A percentile compares a stretch with the other conserved stretches of the same genome.
Conservation (phyloP, 2,888 invertebrate species). For the Chrysopilus asiliformis region DNA sequence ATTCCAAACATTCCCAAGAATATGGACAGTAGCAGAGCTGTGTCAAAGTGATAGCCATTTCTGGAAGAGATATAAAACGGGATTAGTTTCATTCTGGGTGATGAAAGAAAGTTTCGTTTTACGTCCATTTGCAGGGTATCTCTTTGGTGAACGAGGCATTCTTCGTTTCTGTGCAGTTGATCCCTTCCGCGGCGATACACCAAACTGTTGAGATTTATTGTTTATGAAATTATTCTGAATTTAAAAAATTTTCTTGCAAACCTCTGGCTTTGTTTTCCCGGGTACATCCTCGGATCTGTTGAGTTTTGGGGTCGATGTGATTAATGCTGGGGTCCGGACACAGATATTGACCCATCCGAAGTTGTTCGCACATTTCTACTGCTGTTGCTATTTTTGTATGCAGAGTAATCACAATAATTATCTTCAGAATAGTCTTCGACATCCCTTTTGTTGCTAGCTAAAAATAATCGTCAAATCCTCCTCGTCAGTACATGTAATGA, state of each 20-base stretch:
- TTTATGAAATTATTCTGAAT: too few species aligned
- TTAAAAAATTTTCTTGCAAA: too few species aligned
- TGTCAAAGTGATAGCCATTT: conserved; percentile 89
- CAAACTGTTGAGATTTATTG: conserved; percentile 44
- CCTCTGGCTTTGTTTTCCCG: conserved; percentile 68
- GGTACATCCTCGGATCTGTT: conserved; percentile 71
- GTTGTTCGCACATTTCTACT: conserved; percentile 57
- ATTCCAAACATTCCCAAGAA: conserved; percentile 97
- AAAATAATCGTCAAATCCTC: too few species aligned
- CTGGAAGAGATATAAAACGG: conserved; percentile 40
- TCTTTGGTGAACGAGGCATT: conserved; percentile 69
- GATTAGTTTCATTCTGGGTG: not conserved
- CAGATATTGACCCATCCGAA: conserved; percentile 66
- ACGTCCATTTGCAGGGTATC: conserved; percentile 91
- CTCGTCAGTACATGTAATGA: too few species aligned
- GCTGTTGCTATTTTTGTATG: too few species aligned
- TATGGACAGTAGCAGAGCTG: conserved; percentile 81
- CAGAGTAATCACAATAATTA: too few species aligned
- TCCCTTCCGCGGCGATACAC: conserved; percentile 70
- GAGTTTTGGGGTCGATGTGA: conserved; percentile 77
- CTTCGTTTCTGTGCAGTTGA: conserved; percentile 66
- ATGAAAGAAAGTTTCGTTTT: conserved; percentile 29
- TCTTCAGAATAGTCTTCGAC: too few species aligned
- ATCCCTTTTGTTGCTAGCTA: too few species aligned
- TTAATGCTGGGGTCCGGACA: conserved; percentile 65